Evolutionary conservation across 2,888 invertebrate genomes (phyloP).

Genomic region (Thalpophila matura): DNA sequence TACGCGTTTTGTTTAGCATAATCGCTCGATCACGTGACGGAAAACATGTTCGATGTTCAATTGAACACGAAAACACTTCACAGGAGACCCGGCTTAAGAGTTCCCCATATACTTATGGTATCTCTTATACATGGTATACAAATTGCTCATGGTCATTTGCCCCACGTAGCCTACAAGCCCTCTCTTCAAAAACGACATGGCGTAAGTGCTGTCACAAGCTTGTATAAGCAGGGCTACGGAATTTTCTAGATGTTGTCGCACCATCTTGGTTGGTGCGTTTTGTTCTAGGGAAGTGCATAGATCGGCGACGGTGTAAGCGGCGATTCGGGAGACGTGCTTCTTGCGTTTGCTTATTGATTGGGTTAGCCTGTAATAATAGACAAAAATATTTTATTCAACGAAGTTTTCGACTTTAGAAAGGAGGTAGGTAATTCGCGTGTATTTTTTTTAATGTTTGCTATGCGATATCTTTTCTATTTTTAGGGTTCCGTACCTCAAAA

Average conservation of each 20-base stretch:
- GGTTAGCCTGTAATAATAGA: constrained; percentile 77
- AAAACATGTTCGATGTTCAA: no score
- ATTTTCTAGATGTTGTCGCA: constrained; percentile 84
- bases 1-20: no score
- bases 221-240: constrained; percentile 81
- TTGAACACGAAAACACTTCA: no score
- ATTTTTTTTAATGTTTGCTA: neutral
- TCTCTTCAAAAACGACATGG: constrained; percentile 83
- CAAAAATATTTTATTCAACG: no score
- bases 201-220: constrained; percentile 78
- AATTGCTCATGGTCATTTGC: constrained; percentile 82
- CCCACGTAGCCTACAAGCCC: constrained; percentile 80
- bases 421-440: no score
- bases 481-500: no score
- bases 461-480: neutral
- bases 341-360: constrained; percentile 85
- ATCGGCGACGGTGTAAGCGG: constrained; percentile 85
- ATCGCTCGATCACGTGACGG: no score
- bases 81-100: no score
- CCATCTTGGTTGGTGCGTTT: constrained; percentile 75
- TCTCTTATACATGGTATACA: constrained; percentile 85
- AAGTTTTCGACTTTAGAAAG: no score
- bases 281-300: constrained; percentile 79
- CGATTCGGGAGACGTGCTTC: constrained; percentile 83
- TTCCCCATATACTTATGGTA: constrained; percentile 89